A percentile compares a stretch with the other conserved stretches of the same genome.
Conservation (phyloP, 2,113 vertebrate species). For the Zootoca vivipara region DNA sequence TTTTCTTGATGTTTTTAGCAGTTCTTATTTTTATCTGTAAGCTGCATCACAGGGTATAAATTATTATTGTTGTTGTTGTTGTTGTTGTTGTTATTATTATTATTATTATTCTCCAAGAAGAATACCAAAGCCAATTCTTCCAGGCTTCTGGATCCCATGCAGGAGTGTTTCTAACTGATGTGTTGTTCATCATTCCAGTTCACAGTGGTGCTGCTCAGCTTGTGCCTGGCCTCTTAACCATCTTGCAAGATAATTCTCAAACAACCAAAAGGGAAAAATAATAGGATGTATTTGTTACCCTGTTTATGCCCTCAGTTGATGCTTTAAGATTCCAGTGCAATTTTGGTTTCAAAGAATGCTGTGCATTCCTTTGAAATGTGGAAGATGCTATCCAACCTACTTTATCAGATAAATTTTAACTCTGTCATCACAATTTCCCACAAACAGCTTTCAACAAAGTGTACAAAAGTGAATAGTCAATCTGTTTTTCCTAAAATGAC, state of each 20-base stretch:
- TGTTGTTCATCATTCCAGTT: not conserved
- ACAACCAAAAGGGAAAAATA: not conserved
- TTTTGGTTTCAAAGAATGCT: not conserved
- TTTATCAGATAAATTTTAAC: not conserved
- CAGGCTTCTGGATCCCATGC: not conserved
- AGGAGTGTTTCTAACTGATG: constrained; percentile 11
- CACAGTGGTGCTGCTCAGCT: not conserved
- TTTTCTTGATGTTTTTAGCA: no score
- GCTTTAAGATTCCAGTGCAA: not conserved
- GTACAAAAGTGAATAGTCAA: not conserved
- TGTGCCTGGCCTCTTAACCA: constrained; percentile 22
- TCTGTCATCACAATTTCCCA: constrained; percentile 1
- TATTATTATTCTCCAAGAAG: not conserved
- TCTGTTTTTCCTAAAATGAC: not conserved
- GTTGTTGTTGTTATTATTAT: no score
- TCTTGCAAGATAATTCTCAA: constrained; percentile 1
- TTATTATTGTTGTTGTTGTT: no score
- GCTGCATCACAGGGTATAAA: no score
- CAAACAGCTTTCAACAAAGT: constrained; percentile 10
- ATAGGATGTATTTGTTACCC: not conserved
- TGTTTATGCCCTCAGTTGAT: not conserved
- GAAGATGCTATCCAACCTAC: constrained; percentile 12
- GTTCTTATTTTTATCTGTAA: no score
- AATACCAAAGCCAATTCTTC: constrained; percentile 5
- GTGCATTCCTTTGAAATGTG: constrained; percentile 14